phyloP scores from a whole-genome alignment of 2,797 vertebrate species.

The Peromyscus aztecus region DNA sequence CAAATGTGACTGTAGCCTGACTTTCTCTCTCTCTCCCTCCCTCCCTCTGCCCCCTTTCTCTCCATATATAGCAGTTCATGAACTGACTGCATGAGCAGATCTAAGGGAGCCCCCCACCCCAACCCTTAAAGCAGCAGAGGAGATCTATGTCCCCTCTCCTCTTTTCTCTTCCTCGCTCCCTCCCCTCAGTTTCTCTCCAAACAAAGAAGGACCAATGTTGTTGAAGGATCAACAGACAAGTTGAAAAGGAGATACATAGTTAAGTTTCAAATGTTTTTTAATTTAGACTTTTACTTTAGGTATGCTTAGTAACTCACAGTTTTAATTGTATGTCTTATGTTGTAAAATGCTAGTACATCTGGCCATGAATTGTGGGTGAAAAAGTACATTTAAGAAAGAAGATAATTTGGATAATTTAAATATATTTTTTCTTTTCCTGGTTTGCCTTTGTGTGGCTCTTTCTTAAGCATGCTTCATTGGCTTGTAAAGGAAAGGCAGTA shows the following conservation, averaged over 20 bases:
- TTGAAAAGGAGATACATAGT: not conserved
- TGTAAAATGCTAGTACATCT: slow-evolving; percentile 19
- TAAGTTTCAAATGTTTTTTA: slow-evolving; percentile 25
- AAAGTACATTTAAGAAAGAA: not conserved
- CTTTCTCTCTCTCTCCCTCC: not conserved
- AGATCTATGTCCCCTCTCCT: not conserved
- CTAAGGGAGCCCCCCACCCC: not conserved
- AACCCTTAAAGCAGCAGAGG: not conserved
- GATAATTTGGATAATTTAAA: not conserved
- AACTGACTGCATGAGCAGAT: not conserved
- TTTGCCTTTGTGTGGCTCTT: slow-evolving; percentile 8
- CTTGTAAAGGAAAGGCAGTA: not conserved
- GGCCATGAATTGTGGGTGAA: not conserved
- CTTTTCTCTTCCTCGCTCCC: not conserved
- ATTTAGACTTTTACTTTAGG: not conserved
- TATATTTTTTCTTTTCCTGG: slow-evolving; percentile 17
- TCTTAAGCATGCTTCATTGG: not conserved
- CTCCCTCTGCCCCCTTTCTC: no score
- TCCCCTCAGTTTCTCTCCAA: not conserved
- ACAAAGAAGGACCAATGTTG: slow-evolving; percentile 20
- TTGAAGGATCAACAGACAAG: not conserved
- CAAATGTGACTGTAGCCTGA: not conserved
- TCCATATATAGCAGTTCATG: not conserved
- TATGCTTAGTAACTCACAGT: not conserved
- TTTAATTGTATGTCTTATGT: not conserved